phyloP scores from a whole-genome alignment of 2,113 vertebrate species.

The Gobiocypris rarus region DNA sequence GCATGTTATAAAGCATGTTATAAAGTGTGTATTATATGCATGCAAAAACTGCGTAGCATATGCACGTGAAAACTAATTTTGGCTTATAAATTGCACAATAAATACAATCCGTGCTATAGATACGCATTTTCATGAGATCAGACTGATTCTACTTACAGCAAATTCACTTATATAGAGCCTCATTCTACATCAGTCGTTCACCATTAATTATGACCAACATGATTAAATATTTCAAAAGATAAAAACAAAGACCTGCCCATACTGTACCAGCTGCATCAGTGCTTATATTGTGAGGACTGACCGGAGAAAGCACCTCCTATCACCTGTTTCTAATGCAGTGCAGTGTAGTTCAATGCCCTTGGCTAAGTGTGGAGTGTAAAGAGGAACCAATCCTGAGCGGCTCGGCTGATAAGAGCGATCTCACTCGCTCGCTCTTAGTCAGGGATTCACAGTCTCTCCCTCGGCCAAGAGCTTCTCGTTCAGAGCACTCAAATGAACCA shows the following conservation, averaged over 20 bases:
- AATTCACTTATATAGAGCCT: neutral
- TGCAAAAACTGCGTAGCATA: too few relatives aligned
- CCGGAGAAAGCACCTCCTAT: neutral
- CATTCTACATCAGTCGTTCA: neutral
- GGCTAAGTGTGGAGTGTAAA: conserved; percentile 43
- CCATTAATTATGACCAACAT: neutral
- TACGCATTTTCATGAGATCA: too few relatives aligned
- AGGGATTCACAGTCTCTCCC: neutral
- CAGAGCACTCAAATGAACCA: conserved; percentile 53
- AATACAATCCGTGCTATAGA: too few relatives aligned
- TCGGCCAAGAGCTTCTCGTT: conserved; percentile 24
- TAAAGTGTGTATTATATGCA: too few relatives aligned
- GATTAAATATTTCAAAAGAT: conserved; percentile 4
- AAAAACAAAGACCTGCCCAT: neutral
- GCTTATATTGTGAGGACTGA: neutral
- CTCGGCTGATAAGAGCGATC: conserved; percentile 41
- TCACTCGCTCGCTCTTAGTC: conserved; percentile 31
- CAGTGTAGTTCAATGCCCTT: conserved; percentile 29
- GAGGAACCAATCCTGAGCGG: conserved; percentile 34
- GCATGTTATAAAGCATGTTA: too few relatives aligned
- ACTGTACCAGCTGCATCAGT: neutral
- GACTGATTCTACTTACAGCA: neutral
- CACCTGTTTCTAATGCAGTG: conserved; percentile 24
- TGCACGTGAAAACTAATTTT: too few relatives aligned
- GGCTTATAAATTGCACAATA: too few relatives aligned